Evolutionary conservation across 2,797 vertebrate genomes (phyloP).

Genomic region (Catamblyrhynchus diadema): DNA sequence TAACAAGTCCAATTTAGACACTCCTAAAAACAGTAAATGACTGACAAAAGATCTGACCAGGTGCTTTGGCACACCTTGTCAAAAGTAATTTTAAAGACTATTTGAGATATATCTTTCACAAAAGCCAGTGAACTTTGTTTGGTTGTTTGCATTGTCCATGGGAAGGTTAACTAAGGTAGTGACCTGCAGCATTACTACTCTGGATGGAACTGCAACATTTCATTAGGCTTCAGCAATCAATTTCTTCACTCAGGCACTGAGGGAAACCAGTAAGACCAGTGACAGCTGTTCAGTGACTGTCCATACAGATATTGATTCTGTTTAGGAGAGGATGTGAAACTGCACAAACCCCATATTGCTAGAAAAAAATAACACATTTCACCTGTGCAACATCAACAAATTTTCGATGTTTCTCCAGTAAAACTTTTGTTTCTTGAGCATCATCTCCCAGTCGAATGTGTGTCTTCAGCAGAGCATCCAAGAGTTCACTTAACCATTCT

Average conservation of each 20-base stretch:
- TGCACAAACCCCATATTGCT: neutral
- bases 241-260: neutral
- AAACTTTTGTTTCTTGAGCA: slow-evolving; percentile 90
- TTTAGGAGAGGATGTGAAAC: neutral
- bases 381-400: slow-evolving; percentile 99
- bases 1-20: neutral
- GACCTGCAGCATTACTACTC: neutral
- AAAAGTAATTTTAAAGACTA: neutral
- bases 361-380: slow-evolving; percentile 13
- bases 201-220: neutral
- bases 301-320: neutral
- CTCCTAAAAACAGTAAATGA: neutral
- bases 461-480: slow-evolving; percentile 95
- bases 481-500: slow-evolving; percentile 93
- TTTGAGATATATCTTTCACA: neutral
- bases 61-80: neutral
- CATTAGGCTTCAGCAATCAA: neutral
- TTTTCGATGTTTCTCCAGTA: slow-evolving; percentile 97
- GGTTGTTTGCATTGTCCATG: neutral
- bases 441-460: slow-evolving; percentile 92
- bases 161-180: neutral
- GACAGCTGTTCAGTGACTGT: neutral
- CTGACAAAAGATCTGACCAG: neutral
- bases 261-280: neutral
- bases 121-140: neutral